Percentiles rank a stretch among this genome's conserved stretches.
Conservation (phyloP, 2,888 invertebrate species). For the Eupithecia insigniata region DNA sequence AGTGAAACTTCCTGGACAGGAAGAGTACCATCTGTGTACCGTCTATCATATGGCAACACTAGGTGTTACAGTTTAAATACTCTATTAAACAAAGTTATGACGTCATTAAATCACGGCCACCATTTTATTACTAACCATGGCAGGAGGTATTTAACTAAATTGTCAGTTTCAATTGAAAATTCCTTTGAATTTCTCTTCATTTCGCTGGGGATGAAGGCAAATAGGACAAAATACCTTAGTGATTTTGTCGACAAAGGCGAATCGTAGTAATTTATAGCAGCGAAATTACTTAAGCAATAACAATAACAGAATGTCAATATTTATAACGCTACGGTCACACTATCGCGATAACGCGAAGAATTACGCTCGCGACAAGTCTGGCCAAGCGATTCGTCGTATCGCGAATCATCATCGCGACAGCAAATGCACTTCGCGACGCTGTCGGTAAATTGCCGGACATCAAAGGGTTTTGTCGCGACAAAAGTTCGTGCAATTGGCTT, state of each 20-base stretch:
- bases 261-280: constrained; percentile 52
- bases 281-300: background rate
- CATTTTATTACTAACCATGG: background rate
- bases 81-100: background rate
- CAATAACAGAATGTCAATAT: background rate
- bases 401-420: too few relatives aligned
- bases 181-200: constrained; percentile 57
- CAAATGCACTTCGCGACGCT: too few relatives aligned
- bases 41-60: background rate
- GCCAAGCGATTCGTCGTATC: too few relatives aligned
- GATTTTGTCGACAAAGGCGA: constrained; percentile 50
- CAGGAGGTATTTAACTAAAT: constrained; percentile 54
- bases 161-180: constrained; percentile 62
- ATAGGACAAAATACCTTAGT: constrained; percentile 55
- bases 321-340: too few relatives aligned
- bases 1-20: too few relatives aligned
- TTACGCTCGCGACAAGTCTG: too few relatives aligned
- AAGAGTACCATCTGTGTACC: background rate
- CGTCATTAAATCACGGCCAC: background rate
- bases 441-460: too few relatives aligned
- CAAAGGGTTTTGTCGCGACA: too few relatives aligned
- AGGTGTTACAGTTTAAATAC: background rate
- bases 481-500: too few relatives aligned
- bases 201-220: constrained; percentile 54
- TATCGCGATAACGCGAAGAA: too few relatives aligned